phyloP scores from a whole-genome alignment of 1,140 invertebrate species.

The Zaprionus ornatus region DNA sequence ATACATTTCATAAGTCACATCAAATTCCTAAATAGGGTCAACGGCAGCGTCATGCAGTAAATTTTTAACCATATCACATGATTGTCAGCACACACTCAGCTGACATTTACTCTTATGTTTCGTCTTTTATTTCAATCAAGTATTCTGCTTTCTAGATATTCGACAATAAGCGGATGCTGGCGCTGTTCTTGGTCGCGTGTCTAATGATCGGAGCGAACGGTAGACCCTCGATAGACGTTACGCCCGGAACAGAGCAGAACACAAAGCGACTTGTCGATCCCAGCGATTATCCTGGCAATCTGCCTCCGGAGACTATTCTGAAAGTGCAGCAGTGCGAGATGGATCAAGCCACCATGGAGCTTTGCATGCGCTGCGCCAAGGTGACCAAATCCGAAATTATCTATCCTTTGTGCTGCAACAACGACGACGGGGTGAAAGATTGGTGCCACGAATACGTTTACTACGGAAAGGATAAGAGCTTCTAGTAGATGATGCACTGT shows the following conservation, averaged over 20 bases:
- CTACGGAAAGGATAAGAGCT: constrained; percentile 43
- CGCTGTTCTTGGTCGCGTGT: constrained; percentile 21
- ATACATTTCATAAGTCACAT: constrained; percentile 22
- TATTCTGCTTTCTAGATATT: constrained; percentile 37
- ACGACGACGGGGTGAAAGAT: constrained; percentile 80
- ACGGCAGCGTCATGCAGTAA: constrained; percentile 24
- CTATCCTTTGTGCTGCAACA: constrained; percentile 84
- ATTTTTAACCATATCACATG: constrained; percentile 35
- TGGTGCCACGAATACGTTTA: constrained; percentile 84
- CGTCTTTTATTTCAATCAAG: neutral
- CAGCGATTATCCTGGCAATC: constrained; percentile 66
- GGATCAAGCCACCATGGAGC: constrained; percentile 72
- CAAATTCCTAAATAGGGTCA: constrained; percentile 37
- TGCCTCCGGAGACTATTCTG: constrained; percentile 63
- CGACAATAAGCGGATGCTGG: constrained; percentile 29
- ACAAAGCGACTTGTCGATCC: constrained; percentile 43
- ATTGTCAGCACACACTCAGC: constrained; percentile 12
- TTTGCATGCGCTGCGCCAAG: constrained; percentile 85
- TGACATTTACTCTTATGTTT: constrained; percentile 12
- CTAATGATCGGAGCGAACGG: neutral
- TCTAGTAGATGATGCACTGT: neutral
- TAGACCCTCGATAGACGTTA: constrained; percentile 46
- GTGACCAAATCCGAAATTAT: constrained; percentile 84
- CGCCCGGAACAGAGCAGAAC: neutral
- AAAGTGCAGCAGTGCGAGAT: constrained; percentile 74